A percentile compares a stretch with the other conserved stretches of the same genome.
Conservation (phyloP, 1,140 invertebrate species). For the Drosophila gunungcola region DNA sequence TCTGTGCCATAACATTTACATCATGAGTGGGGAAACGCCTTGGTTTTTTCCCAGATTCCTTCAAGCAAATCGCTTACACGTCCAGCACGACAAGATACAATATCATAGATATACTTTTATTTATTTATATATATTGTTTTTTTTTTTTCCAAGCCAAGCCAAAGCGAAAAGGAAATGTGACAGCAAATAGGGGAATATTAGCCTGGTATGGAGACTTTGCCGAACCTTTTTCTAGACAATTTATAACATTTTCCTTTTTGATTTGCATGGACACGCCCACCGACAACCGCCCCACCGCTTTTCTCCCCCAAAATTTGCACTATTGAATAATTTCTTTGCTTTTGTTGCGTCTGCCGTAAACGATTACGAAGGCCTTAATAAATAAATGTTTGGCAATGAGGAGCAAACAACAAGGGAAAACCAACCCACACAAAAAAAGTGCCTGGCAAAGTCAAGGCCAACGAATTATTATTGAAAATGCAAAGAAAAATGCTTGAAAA, state of each 20-base stretch:
- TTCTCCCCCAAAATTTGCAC: slow-evolving; percentile 21
- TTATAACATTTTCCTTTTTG: slow-evolving; percentile 38
- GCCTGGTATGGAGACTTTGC: background rate
- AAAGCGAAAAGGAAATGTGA: slow-evolving; percentile 5
- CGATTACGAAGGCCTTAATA: slow-evolving; percentile 47
- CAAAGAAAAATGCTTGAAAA: slow-evolving; percentile 45
- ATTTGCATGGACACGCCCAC: slow-evolving; percentile 28
- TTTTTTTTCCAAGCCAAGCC: background rate
- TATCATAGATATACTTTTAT: slow-evolving; percentile 22
- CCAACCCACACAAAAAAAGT: background rate
- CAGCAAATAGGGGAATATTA: slow-evolving; percentile 1
- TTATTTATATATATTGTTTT: background rate
- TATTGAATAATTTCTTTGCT: slow-evolving; percentile 44
- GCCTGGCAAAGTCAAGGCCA: slow-evolving; percentile 35
- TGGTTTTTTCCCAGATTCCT: background rate
- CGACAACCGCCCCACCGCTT: background rate
- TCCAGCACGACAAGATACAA: slow-evolving; percentile 22
- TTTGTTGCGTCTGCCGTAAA: slow-evolving; percentile 29
- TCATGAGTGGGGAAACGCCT: slow-evolving; percentile 7
- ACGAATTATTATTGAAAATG: slow-evolving; percentile 48
- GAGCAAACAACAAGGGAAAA: slow-evolving; percentile 11
- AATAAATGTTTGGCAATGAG: slow-evolving; percentile 51
- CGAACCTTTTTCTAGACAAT: slow-evolving; percentile 35
- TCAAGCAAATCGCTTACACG: slow-evolving; percentile 26
- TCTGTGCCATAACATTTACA: slow-evolving; percentile 26